Evolutionary conservation across 2,113 vertebrate genomes (phyloP).

Genomic region (Campylorhamphus procurvoides): DNA sequence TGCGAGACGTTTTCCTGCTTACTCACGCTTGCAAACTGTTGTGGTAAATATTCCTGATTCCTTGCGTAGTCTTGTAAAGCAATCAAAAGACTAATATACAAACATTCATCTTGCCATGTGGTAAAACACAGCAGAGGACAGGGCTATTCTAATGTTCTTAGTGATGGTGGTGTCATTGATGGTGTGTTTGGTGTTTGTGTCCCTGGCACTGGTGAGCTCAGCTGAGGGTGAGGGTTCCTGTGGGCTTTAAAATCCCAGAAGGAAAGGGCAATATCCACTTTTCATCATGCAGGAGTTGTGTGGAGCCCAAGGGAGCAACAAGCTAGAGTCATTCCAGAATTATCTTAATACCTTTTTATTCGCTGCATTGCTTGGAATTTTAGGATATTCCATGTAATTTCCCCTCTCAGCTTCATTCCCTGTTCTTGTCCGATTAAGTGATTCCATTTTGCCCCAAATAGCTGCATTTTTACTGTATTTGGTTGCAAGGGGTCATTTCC

Average conservation of each 20-base stretch:
- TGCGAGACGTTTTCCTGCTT: neutral
- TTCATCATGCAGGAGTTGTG: neutral
- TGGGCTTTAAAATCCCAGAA: neutral
- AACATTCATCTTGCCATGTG: neutral
- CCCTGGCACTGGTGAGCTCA: neutral
- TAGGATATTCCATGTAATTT: neutral
- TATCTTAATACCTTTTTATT: neutral
- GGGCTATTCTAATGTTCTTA: neutral
- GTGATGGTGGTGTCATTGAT: accelerated
- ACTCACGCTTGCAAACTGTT: neutral
- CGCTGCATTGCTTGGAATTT: neutral
- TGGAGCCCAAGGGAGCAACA: neutral
- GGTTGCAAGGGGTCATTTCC: neutral
- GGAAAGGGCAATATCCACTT: neutral
- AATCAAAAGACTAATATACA: neutral
- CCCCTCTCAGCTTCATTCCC: neutral
- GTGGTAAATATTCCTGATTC: neutral
- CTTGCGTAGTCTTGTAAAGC: neutral
- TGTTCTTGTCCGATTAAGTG: neutral
- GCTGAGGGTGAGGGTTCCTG: neutral
- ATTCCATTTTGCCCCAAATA: neutral
- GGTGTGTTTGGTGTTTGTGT: neutral
- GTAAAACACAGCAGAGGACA: neutral
- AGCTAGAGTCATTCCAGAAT: neutral
- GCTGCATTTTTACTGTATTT: neutral